Evolutionary conservation across 2,888 invertebrate genomes (phyloP), one percentile per base, ranked within the genome.

Genomic region (Eucera pruinosa): DNA sequence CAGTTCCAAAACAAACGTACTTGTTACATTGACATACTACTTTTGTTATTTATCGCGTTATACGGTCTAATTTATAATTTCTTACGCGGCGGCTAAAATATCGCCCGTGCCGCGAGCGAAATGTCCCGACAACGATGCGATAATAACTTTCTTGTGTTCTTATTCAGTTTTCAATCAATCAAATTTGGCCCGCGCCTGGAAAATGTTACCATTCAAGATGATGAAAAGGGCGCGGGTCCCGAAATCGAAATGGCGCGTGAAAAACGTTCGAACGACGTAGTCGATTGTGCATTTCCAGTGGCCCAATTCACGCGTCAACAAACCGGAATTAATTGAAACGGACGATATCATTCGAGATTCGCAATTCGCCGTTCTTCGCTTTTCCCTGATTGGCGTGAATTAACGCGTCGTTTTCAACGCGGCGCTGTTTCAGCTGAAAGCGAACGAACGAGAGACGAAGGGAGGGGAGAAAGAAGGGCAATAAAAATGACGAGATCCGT

Each of bases 401-500:
- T 27, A 25, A 25, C 23, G 0, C 18, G n/a, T 5, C 25, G 1
- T 15, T 25, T 13, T 15, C 20, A 47, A 23, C 47, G 47, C 47
- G 6, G 23, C 47, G 11, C 18, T 23, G 7, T 48, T 4, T 41
- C 15, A 13, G 13, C 33, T 54, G 18, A 11, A 2, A 54, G 7
- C 36, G 15, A 20, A 54, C 9, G 0, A 2, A n/a, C n/a, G 27
- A 18, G 11, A n/a, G 11, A 20, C 1, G 1, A 25, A 9, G 13
- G n/a, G n/a, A 11, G 41, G 5, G 64, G 11, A 0, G 9, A 9
- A 5, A 13, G 3, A 9, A 25, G n/a, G 13, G 47, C 1, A 18
- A 41, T 15, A 20, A 64, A 41, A 54, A 43, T 1, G n/a, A 50
- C n/a, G 39, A 50, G 36, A 39, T 48, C n/a, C 48, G n/a, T 48